These are phyloP conservation scores for Euwallacea similis DNA, from an alignment of 1,140 invertebrate genomes.

Conservation along the genomic window DNA sequence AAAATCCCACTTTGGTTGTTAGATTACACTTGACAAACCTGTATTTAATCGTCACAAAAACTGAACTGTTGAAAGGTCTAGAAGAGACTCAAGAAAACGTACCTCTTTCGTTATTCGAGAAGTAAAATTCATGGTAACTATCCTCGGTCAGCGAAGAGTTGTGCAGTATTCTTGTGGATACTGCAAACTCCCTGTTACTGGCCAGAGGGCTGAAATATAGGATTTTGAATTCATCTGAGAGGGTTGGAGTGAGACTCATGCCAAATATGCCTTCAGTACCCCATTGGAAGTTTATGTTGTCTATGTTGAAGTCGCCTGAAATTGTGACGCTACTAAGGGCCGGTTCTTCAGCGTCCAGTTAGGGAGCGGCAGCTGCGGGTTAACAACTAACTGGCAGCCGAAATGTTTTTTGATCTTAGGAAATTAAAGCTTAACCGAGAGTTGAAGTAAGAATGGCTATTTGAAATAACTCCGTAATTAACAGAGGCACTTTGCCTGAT, in stretches of 20 bases:
- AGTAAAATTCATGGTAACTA: constrained; percentile 73
- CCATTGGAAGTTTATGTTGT: constrained; percentile 81
- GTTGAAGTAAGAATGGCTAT: no score
- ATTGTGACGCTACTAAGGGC: background rate
- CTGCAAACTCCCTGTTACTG: constrained; percentile 74
- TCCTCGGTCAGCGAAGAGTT: constrained; percentile 66
- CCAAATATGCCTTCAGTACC: constrained; percentile 77
- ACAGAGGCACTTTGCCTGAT: no score
- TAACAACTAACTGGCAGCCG: no score
- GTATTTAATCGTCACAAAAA: background rate
- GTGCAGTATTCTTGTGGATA: constrained; percentile 71
- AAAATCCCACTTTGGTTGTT: background rate
- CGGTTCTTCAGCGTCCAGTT: no score
- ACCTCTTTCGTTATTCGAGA: constrained; percentile 63
- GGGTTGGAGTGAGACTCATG: constrained; percentile 68
- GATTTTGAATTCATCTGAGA: constrained; percentile 66
- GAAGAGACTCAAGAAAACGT: background rate
- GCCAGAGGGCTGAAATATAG: constrained; percentile 77
- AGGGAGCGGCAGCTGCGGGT: no score
- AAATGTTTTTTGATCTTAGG: no score
- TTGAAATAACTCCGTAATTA: no score
- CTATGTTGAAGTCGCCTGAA: constrained; percentile 69
- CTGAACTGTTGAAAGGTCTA: background rate
- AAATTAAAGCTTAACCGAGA: no score
- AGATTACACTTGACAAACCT: background rate